Evolutionary conservation across 2,113 vertebrate species (phyloP), one percentile per base, ranked within the genome.

Genomic region (Cololabis saira): DNA sequence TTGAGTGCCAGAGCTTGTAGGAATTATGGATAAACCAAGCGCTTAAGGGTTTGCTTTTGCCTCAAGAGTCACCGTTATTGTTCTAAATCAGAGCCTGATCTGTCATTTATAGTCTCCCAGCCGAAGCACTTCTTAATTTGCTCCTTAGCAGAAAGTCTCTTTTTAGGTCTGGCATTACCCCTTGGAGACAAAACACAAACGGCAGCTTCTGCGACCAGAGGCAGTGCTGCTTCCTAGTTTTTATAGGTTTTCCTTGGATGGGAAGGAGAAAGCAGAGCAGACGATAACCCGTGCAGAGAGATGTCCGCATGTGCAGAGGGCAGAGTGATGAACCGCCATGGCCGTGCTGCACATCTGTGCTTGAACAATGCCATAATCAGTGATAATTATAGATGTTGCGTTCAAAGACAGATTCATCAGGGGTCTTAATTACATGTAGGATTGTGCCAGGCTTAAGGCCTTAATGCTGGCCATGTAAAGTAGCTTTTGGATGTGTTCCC

Each of bases 101-200:
- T 65, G 60, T 66, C 15, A 6, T 60, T 61, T 74, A 64, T 10
- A 30, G 43, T 62, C 76, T 67, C 51, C 75, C 3, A n/a, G 21
- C 73, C 61, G 58, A 78, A 76, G 75, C 48, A 43, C 79, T 76
- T 81, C 64, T 65, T 83, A 88, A 90, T 80, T 80, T 86, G 81
- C 77, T 78, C 45, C 10, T 12, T 57, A 73, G 75, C 54, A 63
- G 65, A 12, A 81, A 78, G 80, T 65, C 71, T 48, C 42, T 24
- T 64, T 69, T 78, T 58, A 51, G 62, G 70, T 74, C 72, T 69
- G 22, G 47, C 60, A 41, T 55, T 57, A 27, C 68, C 45, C 71
- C 68, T 72, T 6, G 48, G 72, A 82, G 74, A 84, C 67, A 57
- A 60, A 76, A 71, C 81, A 67, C 59, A 63, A 78, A 78, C 56